Base-by-base conservation (phyloP, 1,140 invertebrate species). In the Drosophila nasuta region DNA sequence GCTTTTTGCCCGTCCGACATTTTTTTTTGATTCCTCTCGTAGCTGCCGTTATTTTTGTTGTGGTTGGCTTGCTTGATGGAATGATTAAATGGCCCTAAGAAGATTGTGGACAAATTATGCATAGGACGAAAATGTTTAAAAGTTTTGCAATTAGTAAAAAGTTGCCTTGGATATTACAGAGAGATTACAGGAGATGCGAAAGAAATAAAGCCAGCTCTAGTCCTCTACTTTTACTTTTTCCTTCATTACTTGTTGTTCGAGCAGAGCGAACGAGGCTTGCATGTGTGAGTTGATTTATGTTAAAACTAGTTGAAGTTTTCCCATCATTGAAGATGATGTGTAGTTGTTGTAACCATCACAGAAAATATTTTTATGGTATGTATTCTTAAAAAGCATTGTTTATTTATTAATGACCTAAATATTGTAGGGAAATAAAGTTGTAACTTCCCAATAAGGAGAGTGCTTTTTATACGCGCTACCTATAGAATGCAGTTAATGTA, bases 141-240 rank as follows among this genome's bases (percentile, higher is more conserved):
- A 77, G 45, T 77, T 73, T 59, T 54, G 52, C 71, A 77, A 77
- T 77, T 77, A 77, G 64, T 48, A 15, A 43, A 46, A 74, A 62
- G 48, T 60, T 54, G 4, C 17, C 17, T 5, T 8, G 30, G 30
- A 56, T 62, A 49, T 52, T 62, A 30, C 4, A 20, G 11, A 41
- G 11, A 59, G 33, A 20, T 57, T 48, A 51, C 45, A 43, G 30
- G 8, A 49, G 43, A 35, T 45, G 35, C 38, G 7, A n/a, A 60
- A 13, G 30, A 41, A 35, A 43, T 33, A 57, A 30, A 35, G 52
- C 6, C 15, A 17, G 11, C 30, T 56, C 28, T 17, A 10, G 13
- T 11, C 28, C 13, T 20, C 20, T 6, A 30, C 11, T 52, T 30
- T 33, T 13, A 51, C 11, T 8, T 51, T 51, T 51, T 51, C 20